Evolutionary conservation across 2,797 vertebrate species (phyloP).

Genomic region (Geotrypetes seraphini): DNA sequence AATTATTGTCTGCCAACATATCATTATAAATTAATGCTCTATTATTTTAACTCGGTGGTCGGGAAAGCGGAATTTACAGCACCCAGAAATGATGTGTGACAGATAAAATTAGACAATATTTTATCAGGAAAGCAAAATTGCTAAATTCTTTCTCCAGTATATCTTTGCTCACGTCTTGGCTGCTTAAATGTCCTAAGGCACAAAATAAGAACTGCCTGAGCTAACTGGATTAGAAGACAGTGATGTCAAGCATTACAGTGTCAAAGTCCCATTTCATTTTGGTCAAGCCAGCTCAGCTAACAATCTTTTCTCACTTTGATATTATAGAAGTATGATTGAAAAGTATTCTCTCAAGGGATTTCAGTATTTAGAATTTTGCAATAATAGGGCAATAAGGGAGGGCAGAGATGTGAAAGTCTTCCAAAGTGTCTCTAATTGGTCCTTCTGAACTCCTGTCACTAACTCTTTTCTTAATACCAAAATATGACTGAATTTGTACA

Average conservation of each 20-base stretch:
- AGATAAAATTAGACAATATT: conserved; percentile 2
- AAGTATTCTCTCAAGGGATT: conserved; percentile 15
- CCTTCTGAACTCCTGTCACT: too few relatives aligned
- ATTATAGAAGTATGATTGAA: conserved; percentile 2
- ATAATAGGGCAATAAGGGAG: conserved; percentile 3
- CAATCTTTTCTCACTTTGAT: conserved; percentile 18
- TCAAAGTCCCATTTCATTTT: conserved; percentile 33
- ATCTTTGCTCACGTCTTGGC: neutral
- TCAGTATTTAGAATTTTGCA: conserved; percentile 25
- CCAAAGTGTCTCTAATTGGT: too few relatives aligned
- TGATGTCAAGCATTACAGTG: conserved; percentile 6
- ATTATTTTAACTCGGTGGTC: neutral
- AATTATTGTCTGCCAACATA: neutral
- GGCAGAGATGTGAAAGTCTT: neutral
- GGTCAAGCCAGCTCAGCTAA: conserved; percentile 19
- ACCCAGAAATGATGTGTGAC: neutral
- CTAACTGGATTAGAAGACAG: conserved; percentile 8
- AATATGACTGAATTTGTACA: too few relatives aligned
- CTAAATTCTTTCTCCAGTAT: conserved; percentile 10
- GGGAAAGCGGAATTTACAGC: neutral
- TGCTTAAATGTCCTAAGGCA: conserved; percentile 1
- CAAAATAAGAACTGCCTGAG: neutral
- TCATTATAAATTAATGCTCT: conserved; percentile 2
- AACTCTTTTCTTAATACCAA: too few relatives aligned
- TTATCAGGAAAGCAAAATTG: neutral